phyloP scores from a whole-genome alignment of 2,888 invertebrate species.

The Achlya flavicornis region DNA sequence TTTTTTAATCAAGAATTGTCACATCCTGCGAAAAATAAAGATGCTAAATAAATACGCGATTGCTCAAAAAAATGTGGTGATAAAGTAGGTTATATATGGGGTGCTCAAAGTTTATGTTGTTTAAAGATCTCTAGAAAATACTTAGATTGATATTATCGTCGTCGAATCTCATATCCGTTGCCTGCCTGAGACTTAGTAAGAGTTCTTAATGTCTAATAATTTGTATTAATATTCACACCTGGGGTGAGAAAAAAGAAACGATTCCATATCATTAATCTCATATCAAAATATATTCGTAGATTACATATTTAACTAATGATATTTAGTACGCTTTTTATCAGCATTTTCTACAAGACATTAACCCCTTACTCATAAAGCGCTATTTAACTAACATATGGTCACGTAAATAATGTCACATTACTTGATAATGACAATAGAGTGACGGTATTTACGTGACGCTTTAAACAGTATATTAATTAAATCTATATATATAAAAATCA shows the following conservation, averaged over 20 bases:
- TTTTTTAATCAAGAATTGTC: slow-evolving; percentile 3
- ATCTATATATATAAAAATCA: too few species aligned
- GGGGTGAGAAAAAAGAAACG: not conserved
- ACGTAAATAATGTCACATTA: too few species aligned
- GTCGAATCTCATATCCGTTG: not conserved
- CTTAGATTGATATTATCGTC: slow-evolving; percentile 2
- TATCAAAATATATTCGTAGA: not conserved
- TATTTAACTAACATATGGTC: too few species aligned
- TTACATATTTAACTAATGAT: not conserved
- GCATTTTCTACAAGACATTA: too few species aligned
- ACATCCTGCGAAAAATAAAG: slow-evolving; percentile 1
- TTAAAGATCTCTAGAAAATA: not conserved
- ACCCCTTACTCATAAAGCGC: too few species aligned
- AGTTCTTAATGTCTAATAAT: not conserved
- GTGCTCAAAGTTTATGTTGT: slow-evolving; percentile 5
- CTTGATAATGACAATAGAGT: too few species aligned
- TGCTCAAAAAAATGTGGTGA: slow-evolving; percentile 5
- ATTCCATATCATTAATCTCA: not conserved
- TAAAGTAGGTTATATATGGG: slow-evolving; percentile 9
- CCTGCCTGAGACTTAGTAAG: not conserved
- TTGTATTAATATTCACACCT: not conserved
- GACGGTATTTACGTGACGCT: too few species aligned
- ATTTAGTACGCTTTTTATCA: not conserved
- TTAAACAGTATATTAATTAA: too few species aligned
- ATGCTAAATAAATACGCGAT: not conserved